These are phyloP conservation scores for Dendrolimus houi DNA, from an alignment of 2,888 invertebrate species.

Conservation along the genomic window DNA sequence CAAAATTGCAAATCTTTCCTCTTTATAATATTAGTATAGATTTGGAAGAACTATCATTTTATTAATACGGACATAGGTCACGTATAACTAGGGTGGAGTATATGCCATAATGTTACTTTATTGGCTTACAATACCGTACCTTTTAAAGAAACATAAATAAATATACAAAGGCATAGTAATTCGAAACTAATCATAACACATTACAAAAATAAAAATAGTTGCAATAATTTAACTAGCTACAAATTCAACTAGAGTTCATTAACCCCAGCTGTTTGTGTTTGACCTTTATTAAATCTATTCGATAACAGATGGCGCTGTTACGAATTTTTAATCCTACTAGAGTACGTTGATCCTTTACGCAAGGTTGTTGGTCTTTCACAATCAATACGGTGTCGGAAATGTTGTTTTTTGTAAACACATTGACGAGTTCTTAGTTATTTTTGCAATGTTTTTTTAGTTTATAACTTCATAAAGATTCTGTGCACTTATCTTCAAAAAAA, in stretches of 20 bases:
- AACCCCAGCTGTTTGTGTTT: constrained; percentile 21
- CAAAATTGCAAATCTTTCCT: no score
- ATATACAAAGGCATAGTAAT: background rate
- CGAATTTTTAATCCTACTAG: constrained; percentile 2
- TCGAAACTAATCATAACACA: background rate
- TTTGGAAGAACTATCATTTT: no score
- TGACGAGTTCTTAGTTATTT: background rate
- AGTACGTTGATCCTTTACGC: constrained; percentile 43
- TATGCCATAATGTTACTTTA: no score
- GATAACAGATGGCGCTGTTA: constrained; percentile 34
- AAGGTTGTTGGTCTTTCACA: constrained; percentile 36
- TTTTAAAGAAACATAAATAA: no score
- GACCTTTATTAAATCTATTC: constrained; percentile 31
- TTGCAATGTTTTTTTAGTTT: background rate
- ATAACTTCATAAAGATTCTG: background rate
- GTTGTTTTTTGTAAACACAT: background rate
- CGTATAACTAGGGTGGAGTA: no score
- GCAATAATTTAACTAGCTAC: constrained; percentile 20
- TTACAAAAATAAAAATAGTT: constrained; percentile 29
- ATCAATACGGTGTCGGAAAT: constrained; percentile 14
- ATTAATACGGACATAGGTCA: no score
- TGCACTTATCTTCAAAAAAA: no score
- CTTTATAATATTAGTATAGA: no score
- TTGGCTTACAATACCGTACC: no score
- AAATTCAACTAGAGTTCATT: constrained; percentile 26